A percentile compares a stretch with the other conserved stretches of the same genome.
Evolutionary conservation across 2,888 invertebrate species (phyloP).

Genomic region (Monochamus alternatus): DNA sequence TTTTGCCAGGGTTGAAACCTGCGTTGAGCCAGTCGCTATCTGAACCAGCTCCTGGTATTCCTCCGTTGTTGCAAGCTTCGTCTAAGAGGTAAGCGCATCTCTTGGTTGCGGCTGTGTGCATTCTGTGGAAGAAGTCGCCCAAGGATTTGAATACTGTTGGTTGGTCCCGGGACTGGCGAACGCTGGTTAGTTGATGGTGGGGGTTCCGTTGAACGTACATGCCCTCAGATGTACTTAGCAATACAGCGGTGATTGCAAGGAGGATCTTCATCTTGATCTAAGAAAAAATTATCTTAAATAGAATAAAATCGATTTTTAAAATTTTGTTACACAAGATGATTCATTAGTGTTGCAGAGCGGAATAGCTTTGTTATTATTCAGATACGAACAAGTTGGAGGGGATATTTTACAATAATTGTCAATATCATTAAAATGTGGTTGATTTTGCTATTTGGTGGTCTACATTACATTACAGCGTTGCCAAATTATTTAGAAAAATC

Average conservation of each 20-base stretch:
- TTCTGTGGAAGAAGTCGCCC: constrained; percentile 45
- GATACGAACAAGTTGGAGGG: no score
- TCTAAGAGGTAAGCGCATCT: constrained; percentile 71
- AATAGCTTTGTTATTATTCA: no score
- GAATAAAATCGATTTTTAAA: no score
- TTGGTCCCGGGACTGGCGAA: constrained; percentile 14
- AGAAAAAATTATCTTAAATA: not conserved
- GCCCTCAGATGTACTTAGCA: constrained; percentile 6
- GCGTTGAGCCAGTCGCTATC: constrained; percentile 54
- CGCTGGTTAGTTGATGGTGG: not conserved
- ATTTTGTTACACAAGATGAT: not conserved
- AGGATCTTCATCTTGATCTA: constrained; percentile 22
- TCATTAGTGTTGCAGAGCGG: no score
- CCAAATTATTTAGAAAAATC: no score
- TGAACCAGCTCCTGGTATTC: constrained; percentile 54
- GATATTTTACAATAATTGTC: no score
- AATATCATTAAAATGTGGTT: no score
- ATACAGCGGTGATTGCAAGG: not conserved
- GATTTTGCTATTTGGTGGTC: no score
- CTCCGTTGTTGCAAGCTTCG: constrained; percentile 64
- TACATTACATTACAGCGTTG: no score
- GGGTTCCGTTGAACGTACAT: constrained; percentile 13
- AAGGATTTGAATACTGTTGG: constrained; percentile 37
- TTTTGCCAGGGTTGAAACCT: constrained; percentile 56
- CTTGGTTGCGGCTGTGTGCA: constrained; percentile 43